A percentile compares a stretch with the other conserved stretches of the same genome.
These are phyloP conservation scores for Panurus biarmicus DNA, from an alignment of 2,113 vertebrate genomes.

Conservation along the genomic window DNA sequence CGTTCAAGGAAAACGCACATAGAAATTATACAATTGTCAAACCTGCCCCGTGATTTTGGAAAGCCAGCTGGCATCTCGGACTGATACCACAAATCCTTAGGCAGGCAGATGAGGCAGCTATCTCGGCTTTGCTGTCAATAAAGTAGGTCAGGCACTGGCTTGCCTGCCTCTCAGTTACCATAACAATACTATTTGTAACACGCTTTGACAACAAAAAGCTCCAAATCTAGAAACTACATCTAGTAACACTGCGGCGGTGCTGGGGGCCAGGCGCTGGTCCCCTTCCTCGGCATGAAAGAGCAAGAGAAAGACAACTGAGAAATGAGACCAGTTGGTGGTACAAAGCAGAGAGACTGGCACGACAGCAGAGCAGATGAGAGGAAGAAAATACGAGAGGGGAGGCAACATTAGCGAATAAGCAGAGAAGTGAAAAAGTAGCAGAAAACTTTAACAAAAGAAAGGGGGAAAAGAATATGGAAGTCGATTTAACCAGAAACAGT, in stretches of 20 bases:
- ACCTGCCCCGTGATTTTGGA: neutral
- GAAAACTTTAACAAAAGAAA: neutral
- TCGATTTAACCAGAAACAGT: neutral
- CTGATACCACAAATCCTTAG: neutral
- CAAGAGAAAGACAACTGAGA: neutral
- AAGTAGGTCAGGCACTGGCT: neutral
- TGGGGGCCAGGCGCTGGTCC: fast-evolving
- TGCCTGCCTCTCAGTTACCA: neutral
- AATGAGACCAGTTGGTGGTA: neutral
- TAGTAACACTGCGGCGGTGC: fast-evolving
- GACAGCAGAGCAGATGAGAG: neutral
- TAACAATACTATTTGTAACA: neutral
- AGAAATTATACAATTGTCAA: neutral
- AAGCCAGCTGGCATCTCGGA: neutral
- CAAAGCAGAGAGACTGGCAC: neutral
- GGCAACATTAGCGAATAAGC: neutral
- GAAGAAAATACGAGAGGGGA: neutral
- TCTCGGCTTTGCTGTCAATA: neutral
- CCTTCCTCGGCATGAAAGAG: neutral
- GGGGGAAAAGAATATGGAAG: neutral
- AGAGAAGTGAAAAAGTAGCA: neutral
- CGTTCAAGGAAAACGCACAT: neutral
- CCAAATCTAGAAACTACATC: neutral
- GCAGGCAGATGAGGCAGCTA: neutral
- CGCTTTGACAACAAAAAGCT: neutral